Conservation (phyloP, 2,888 invertebrate genomes). For the Hypomecis atomaria region DNA sequence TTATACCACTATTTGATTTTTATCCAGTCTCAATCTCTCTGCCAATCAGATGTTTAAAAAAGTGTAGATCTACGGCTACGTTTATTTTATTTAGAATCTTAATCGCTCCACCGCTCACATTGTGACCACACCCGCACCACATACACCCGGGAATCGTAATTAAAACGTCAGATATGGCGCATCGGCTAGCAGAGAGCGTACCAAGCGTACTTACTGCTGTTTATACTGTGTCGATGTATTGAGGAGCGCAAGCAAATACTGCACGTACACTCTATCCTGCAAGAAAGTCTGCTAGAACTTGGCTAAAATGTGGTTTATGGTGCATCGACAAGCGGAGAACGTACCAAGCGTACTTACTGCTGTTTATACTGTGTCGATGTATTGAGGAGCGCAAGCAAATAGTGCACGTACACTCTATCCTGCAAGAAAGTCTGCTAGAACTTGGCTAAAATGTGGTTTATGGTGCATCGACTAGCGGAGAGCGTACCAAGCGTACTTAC, state of each 20-base stretch:
- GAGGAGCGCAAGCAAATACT: conserved; percentile 18
- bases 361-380: too few relatives aligned
- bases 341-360: too few relatives aligned
- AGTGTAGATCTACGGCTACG: too few relatives aligned
- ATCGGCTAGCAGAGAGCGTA: conserved; percentile 38
- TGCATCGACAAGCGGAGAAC: too few relatives aligned
- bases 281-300: background rate
- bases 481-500: too few relatives aligned
- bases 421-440: background rate
- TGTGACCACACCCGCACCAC: conserved; percentile 46
- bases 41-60: too few relatives aligned
- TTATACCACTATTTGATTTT: too few relatives aligned
- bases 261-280: conserved; percentile 11
- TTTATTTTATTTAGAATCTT: background rate
- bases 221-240: background rate
- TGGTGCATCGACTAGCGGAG: too few relatives aligned
- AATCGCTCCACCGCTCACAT: conserved; percentile 30
- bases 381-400: background rate
- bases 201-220: conserved; percentile 16
- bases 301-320: too few relatives aligned
- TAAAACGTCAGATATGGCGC: conserved; percentile 78
- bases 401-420: conserved; percentile 8
- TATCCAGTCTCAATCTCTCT: too few relatives aligned
- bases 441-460: too few relatives aligned
- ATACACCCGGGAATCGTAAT: conserved; percentile 72